phyloP scores from a whole-genome alignment of 2,888 invertebrate species.

The Drosophila testacea region DNA sequence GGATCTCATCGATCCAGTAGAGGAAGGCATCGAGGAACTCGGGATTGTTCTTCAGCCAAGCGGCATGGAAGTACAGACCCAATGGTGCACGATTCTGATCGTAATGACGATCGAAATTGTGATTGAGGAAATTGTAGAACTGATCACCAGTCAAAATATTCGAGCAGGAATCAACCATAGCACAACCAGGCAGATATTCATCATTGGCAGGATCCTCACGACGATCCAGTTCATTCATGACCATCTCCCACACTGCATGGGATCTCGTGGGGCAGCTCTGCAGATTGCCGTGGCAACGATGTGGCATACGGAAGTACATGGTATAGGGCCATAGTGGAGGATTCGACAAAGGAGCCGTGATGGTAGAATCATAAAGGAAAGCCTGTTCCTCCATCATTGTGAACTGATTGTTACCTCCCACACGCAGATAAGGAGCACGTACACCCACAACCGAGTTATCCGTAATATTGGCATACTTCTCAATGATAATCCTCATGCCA shows the following conservation, averaged over 20 bases:
- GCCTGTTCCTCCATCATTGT: constrained; percentile 99
- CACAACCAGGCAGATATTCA: constrained; percentile 95
- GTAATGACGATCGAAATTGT: constrained; percentile 97
- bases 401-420: constrained; percentile 98
- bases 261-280: constrained; percentile 96
- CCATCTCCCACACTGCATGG: constrained; percentile 98
- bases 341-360: constrained; percentile 95
- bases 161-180: constrained; percentile 97
- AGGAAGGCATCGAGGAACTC: constrained; percentile 96
- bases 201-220: constrained; percentile 96
- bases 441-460: constrained; percentile 97
- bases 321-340: constrained; percentile 99
- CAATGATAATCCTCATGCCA: constrained; percentile 95
- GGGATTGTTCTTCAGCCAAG: constrained; percentile 96
- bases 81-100: constrained; percentile 95
- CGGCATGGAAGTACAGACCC: constrained; percentile 96
- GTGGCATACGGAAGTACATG: constrained; percentile 98
- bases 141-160: constrained; percentile 96
- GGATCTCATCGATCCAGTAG: constrained; percentile 96
- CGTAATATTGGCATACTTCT: constrained; percentile 95
- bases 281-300: constrained; percentile 95
- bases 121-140: constrained; percentile 96
- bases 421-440: constrained; percentile 94
- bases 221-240: constrained; percentile 96
- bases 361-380: constrained; percentile 97